Base-by-base conservation (phyloP, 2,113 vertebrate species). In the Colaptes auratus region DNA sequence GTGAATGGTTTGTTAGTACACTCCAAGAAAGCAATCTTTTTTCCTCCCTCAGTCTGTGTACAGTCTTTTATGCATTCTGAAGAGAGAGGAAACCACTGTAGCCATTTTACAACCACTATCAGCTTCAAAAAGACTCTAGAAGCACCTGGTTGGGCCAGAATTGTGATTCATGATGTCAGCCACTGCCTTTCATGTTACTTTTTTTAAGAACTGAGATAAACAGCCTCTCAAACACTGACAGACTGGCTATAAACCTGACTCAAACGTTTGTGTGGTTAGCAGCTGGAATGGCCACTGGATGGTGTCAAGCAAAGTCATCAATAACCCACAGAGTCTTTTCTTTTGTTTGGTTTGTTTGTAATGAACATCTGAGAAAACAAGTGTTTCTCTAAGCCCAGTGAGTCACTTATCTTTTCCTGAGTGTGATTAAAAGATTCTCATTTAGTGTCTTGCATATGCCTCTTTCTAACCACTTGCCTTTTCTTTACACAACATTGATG, bases 401-500 rank as follows among this genome's bases (percentile, higher is more conserved):
- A 33, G 59, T 55, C 9, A 31, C 15, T 13, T 76, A 9, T 60
- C 8, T 83, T 88, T 91, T 56, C 15, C 12, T 66, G 6, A 56
- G 4, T 30, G 8, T 53, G 28, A 69, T 53, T 90, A 61, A 23
- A 86, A 63, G 84, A 77, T 33, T 70, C 35, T 64, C 17, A 21
- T 64, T 82, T 53, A 31, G 24, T 69, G 28, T 24, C 17, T 4
- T 2, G 1, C 14, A 6, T 24, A 20, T 72, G 18, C 48, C 61
- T 82, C 71, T 78, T 48, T 91, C 53, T 82, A 83, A 58, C 50
- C 13, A 36, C 55, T 82, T 94, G 73, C 67, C 59, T 96, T 94
- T 96, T 81, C 63, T 72, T 90, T 96, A 83, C 94, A 30, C 93
- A 96, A 12, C 92, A 77, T 90, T 82, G 93, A 93, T 93, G 89